Evolutionary conservation across 2,797 vertebrate species (phyloP), one percentile per base, ranked within the genome.

Genomic region (Cyprinodon diabolis): DNA sequence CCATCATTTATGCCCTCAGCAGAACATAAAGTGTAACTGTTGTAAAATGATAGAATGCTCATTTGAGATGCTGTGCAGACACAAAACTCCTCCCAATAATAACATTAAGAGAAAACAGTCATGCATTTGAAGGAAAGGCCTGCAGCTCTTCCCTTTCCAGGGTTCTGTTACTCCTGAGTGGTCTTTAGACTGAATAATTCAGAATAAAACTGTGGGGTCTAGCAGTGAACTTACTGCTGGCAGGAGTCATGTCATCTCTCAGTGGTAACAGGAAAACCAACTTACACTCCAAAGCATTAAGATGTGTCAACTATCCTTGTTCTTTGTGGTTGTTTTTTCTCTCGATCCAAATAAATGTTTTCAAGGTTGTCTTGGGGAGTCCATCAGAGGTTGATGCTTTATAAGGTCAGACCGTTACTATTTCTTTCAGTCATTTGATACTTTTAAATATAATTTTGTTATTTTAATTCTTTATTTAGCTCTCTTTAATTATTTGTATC

Each of bases 91-190:
- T 87, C 70, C 69, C 62, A 77, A 62, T 84, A 81, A 88, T 83
- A 75, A 82, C 81, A 68, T 91, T 90, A 84, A 81, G 86, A 72
- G 35, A 87, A 86, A 84, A 78, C 10, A 54, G 79, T 81, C 76
- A 86, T 85, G 83, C 71, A 75, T 86, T 69, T 82, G 77, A 86
- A 86, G 87, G 86, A 90, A 90, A 80, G 45, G 89, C 91, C 91
- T 54, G 75, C n/a, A 87, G 92, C 90, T 69, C 25, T 91, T 90
- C 90, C 89, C 78, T 86, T 84, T 76, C 21, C 11, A 89, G 89
- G 81, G 4, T 90, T 85, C 80, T 89, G 87, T 91, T 92, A 90
- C 91, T 82, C 72, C 78, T 11, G 68, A 76, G 79, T 57, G 73
- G 80, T 74, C 84, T 62, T 55, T n/a, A 68, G 65, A 74, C 76